Conservation (phyloP, 1,140 invertebrate species). For the Drosophila tropicalis region DNA sequence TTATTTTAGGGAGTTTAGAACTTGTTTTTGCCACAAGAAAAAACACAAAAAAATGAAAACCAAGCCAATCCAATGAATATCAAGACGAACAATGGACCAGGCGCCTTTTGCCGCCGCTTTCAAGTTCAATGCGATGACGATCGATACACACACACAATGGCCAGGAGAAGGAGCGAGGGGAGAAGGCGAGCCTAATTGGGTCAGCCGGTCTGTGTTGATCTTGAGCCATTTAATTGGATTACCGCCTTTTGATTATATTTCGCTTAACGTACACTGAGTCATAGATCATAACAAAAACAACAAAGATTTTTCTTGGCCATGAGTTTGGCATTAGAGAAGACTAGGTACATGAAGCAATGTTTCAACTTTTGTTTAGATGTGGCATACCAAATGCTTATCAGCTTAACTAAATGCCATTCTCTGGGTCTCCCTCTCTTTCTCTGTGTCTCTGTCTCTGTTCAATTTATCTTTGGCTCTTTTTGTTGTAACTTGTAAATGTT, state of each 20-base stretch:
- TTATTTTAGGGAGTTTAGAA: slow-evolving; percentile 72
- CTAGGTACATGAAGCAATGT: not conserved
- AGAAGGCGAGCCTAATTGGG: slow-evolving; percentile 75
- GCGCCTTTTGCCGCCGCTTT: slow-evolving; percentile 59
- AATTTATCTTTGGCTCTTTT: slow-evolving; percentile 27
- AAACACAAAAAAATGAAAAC: not conserved
- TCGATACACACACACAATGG: slow-evolving; percentile 15
- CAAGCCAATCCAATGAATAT: slow-evolving; percentile 15
- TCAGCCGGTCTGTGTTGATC: slow-evolving; percentile 60
- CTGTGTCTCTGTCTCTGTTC: slow-evolving; percentile 16
- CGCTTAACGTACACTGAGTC: slow-evolving; percentile 13
- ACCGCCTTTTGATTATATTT: slow-evolving; percentile 76
- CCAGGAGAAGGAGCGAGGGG: slow-evolving; percentile 17
- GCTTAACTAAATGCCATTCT: slow-evolving; percentile 14
- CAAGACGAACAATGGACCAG: slow-evolving; percentile 67
- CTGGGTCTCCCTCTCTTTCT: slow-evolving; percentile 32
- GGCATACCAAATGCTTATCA: slow-evolving; percentile 65
- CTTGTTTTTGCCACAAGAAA: slow-evolving; percentile 58
- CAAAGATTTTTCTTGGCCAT: not conserved
- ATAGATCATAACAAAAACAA: slow-evolving; percentile 10
- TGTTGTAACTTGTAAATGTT: slow-evolving; percentile 57
- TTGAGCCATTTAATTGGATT: slow-evolving; percentile 79
- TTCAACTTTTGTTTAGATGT: slow-evolving; percentile 40
- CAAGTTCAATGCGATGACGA: slow-evolving; percentile 60
- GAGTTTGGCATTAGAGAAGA: slow-evolving; percentile 53